Evolutionary conservation across 2,797 vertebrate species (phyloP).

Genomic region (Esox lucius): DNA sequence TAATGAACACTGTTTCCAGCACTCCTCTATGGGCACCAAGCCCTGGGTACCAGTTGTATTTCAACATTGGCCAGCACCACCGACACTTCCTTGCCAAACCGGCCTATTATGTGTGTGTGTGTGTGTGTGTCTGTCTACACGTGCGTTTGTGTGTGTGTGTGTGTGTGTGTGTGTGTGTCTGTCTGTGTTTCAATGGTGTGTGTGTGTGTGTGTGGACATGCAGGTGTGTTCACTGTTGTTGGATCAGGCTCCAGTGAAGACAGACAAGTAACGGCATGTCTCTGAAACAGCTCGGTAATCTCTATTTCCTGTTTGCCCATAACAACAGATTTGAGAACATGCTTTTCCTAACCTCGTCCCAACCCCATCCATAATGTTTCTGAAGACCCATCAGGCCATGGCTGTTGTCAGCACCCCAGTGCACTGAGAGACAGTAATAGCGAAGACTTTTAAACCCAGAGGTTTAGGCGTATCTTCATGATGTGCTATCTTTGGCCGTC

Average conservation of each 20-base stretch:
- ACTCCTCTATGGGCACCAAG: slow-evolving; percentile 50
- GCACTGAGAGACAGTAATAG: slow-evolving; percentile 59
- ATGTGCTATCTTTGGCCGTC: too few relatives aligned
- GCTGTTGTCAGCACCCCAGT: slow-evolving; percentile 57
- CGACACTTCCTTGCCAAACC: slow-evolving; percentile 54
- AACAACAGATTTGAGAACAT: slow-evolving; percentile 35
- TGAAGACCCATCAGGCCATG: slow-evolving; percentile 41
- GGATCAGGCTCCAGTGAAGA: slow-evolving; percentile 54
- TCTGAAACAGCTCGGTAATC: slow-evolving; percentile 41
- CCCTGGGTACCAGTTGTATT: slow-evolving; percentile 55
- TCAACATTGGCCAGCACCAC: slow-evolving; percentile 49
- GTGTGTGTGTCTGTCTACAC: too few relatives aligned
- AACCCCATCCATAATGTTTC: slow-evolving; percentile 35
- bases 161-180: too few relatives aligned
- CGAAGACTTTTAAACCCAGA: background rate
- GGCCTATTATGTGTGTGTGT: slow-evolving; percentile 14
- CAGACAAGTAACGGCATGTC: slow-evolving; percentile 43
- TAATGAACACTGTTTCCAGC: slow-evolving; percentile 60
- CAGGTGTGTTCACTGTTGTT: slow-evolving; percentile 28
- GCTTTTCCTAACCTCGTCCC: slow-evolving; percentile 20
- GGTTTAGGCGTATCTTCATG: too few relatives aligned
- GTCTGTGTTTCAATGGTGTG: too few relatives aligned
- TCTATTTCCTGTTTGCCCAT: slow-evolving; percentile 36
- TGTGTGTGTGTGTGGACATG: too few relatives aligned
- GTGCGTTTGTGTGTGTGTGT: too few relatives aligned